A percentile compares a stretch with the other conserved stretches of the same genome.
Conservation (phyloP, 2,797 vertebrate species). For the Onychomys leucogaster region DNA sequence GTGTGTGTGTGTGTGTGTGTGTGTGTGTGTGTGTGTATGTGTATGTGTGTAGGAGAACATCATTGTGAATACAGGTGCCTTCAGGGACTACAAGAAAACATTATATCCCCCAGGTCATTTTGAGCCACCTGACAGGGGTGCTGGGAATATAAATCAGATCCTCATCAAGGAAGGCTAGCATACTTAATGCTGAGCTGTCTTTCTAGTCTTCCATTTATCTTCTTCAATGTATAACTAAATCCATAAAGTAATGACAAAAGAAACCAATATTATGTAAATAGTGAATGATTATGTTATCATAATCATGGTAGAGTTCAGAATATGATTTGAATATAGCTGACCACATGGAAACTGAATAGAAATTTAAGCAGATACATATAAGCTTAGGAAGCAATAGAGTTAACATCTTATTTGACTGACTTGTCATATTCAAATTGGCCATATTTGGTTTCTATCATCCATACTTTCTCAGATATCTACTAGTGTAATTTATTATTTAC, state of each 20-base stretch:
- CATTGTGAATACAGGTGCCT: background rate
- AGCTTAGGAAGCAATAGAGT: background rate
- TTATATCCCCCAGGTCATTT: background rate
- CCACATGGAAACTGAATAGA: background rate
- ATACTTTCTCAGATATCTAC: background rate
- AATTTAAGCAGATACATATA: background rate
- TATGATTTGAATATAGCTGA: background rate
- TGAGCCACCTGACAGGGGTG: too few relatives aligned
- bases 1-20: background rate
- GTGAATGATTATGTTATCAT: background rate
- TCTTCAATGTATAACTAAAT: background rate
- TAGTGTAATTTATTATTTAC: background rate
- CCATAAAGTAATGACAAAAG: background rate
- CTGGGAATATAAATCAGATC: background rate
- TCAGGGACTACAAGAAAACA: background rate
- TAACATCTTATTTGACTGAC: background rate
- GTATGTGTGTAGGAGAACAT: too few relatives aligned
- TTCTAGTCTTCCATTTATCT: background rate
- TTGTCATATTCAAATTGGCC: background rate
- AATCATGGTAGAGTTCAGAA: background rate
- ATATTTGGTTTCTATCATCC: background rate
- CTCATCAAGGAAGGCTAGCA: too few relatives aligned
- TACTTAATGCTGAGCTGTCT: background rate
- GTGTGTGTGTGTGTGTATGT: background rate
- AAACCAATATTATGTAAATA: background rate